Percentiles rank a stretch among this genome's conserved stretches.
Conservation (phyloP, 2,888 invertebrate species). For the Drosophila barbarae region DNA sequence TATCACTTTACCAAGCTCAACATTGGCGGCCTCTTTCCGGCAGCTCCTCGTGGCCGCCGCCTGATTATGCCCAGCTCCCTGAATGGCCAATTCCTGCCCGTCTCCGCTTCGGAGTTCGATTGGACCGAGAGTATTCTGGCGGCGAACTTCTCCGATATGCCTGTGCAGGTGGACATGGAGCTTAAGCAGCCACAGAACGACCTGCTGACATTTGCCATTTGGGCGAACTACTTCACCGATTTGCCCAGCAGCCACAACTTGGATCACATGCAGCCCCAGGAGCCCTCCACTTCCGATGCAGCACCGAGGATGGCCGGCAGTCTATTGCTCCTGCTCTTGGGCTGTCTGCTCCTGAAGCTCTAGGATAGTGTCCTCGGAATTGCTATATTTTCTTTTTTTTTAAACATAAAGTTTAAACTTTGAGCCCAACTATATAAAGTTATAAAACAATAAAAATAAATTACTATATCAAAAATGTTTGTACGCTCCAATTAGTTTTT, state of each 20-base stretch:
- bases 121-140: constrained; percentile 51
- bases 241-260: constrained; percentile 60
- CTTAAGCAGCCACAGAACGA: constrained; percentile 62
- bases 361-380: neutral
- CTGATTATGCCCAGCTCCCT: constrained; percentile 75
- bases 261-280: constrained; percentile 52
- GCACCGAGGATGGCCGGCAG: neutral
- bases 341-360: neutral
- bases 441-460: neutral
- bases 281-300: neutral
- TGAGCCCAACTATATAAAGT: neutral
- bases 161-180: constrained; percentile 44
- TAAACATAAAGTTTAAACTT: neutral
- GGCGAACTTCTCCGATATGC: constrained; percentile 5
- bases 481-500: too few relatives aligned
- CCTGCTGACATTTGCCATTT: constrained; percentile 77
- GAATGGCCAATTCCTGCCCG: constrained; percentile 66
- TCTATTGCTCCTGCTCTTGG: neutral
- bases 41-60: constrained; percentile 57
- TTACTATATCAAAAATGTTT: neutral
- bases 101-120: constrained; percentile 57
- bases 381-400: too few relatives aligned
- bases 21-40: constrained; percentile 66
- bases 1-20: constrained; percentile 66
- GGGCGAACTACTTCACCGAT: constrained; percentile 71